phyloP scores from a whole-genome alignment of 2,113 vertebrate genomes.

The Oplegnathus fasciatus region DNA sequence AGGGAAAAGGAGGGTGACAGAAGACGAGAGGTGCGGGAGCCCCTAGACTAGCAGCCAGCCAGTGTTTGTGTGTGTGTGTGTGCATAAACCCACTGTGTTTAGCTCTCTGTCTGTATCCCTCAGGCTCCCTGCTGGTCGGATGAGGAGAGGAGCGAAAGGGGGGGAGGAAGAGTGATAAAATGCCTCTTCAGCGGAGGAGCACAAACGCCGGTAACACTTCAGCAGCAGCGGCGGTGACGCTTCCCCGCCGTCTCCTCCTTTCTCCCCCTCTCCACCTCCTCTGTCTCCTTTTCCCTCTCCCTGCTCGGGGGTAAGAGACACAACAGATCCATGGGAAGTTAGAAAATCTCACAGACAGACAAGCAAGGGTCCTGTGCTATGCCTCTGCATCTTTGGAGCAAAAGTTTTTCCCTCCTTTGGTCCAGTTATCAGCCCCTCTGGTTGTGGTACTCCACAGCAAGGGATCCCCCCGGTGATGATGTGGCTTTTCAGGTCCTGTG shows the following conservation, averaged over 20 bases:
- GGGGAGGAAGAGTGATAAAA: conserved; percentile 46
- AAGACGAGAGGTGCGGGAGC: conserved; percentile 55
- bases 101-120: conserved; percentile 68
- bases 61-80: conserved; percentile 29
- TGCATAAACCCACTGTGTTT: conserved; percentile 60
- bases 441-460: conserved; percentile 46
- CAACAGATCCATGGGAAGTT: conserved; percentile 68
- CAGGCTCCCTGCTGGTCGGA: conserved; percentile 64
- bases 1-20: conserved; percentile 49
- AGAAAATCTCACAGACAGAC: conserved; percentile 32
- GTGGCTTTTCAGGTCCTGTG: conserved; percentile 47
- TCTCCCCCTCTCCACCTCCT: conserved; percentile 55
- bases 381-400: conserved; percentile 50
- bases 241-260: conserved; percentile 44
- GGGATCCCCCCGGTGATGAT: conserved; percentile 40
- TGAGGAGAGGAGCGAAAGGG: conserved; percentile 46
- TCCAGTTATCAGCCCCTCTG: conserved; percentile 41
- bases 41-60: conserved; percentile 39
- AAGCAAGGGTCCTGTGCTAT: conserved; percentile 22
- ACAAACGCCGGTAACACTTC: conserved; percentile 57
- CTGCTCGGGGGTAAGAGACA: conserved; percentile 32
- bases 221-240: conserved; percentile 34
- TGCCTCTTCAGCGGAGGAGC: conserved; percentile 56
- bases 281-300: conserved; percentile 48
- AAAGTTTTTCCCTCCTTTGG: conserved; percentile 59